These are phyloP conservation scores for Apolygus lucorum DNA, from an alignment of 1,140 invertebrate species.

Conservation along the genomic window DNA sequence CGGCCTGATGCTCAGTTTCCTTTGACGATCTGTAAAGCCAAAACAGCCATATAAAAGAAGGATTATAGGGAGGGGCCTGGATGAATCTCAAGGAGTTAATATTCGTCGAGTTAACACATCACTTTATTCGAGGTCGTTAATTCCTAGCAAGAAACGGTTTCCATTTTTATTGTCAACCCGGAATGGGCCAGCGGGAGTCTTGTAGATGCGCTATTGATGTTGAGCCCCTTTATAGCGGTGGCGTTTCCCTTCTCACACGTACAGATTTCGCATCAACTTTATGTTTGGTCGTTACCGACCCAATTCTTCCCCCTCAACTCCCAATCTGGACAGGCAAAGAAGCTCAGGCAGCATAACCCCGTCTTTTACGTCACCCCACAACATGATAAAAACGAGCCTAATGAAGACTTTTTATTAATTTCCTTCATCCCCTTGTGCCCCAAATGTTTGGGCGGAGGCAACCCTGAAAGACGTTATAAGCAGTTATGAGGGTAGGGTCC, in stretches of 20 bases:
- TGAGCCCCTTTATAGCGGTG: not conserved
- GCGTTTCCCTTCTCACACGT: not conserved
- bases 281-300: not conserved
- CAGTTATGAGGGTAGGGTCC: not conserved
- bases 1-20: no score
- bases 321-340: not conserved
- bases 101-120: not conserved
- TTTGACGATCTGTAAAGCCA: no score
- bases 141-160: not conserved
- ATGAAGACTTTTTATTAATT: constrained; percentile 2
- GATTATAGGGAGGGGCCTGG: no score
- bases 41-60: no score
- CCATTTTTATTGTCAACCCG: not conserved
- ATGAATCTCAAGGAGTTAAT: not conserved
- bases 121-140: not conserved
- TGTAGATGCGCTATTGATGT: not conserved
- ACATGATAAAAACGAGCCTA: not conserved
- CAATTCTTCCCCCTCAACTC: not conserved
- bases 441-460: not conserved
- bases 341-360: not conserved
- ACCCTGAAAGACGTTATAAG: not conserved
- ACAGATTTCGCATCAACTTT: not conserved
- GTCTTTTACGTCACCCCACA: not conserved
- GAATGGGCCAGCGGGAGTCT: not conserved
- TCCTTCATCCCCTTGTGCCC: not conserved